phyloP scores from a whole-genome alignment of 2,797 vertebrate species.

The Natrix natrix region DNA sequence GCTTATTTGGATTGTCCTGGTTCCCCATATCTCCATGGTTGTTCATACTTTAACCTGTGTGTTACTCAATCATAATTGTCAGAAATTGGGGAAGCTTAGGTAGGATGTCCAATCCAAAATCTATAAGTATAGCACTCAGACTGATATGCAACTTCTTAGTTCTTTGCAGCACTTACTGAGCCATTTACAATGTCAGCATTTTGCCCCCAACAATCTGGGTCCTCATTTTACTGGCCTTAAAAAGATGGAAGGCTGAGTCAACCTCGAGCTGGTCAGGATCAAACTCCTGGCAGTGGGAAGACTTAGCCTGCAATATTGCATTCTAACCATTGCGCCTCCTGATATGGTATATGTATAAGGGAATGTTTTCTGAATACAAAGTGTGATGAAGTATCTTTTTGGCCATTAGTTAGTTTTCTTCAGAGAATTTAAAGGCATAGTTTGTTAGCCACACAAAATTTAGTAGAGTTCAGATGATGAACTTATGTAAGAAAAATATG shows the following conservation, averaged over 20 bases:
- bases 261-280: not conserved
- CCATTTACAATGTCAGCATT: not conserved
- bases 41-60: not conserved
- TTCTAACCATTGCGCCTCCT: not conserved
- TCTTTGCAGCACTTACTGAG: not conserved
- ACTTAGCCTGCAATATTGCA: not conserved
- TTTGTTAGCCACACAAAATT: slow-evolving; percentile 70
- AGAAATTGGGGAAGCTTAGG: not conserved
- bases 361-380: slow-evolving; percentile 65
- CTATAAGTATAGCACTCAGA: not conserved
- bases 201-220: not conserved
- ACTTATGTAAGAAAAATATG: slow-evolving; percentile 68
- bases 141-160: not conserved
- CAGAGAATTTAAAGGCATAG: slow-evolving; percentile 71
- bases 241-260: not conserved
- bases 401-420: slow-evolving; percentile 68
- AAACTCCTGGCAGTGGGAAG: not conserved
- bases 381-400: slow-evolving; percentile 66
- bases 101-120: not conserved
- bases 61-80: not conserved
- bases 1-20: too few species aligned
- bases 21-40: too few species aligned
- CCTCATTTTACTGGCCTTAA: not conserved
- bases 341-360: slow-evolving; percentile 29
- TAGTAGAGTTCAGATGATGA: slow-evolving; percentile 67